Percentiles rank a stretch among this genome's conserved stretches.
These are phyloP conservation scores for Strigamia crassipes DNA, from an alignment of 2,888 invertebrate species.

Conservation along the genomic window DNA sequence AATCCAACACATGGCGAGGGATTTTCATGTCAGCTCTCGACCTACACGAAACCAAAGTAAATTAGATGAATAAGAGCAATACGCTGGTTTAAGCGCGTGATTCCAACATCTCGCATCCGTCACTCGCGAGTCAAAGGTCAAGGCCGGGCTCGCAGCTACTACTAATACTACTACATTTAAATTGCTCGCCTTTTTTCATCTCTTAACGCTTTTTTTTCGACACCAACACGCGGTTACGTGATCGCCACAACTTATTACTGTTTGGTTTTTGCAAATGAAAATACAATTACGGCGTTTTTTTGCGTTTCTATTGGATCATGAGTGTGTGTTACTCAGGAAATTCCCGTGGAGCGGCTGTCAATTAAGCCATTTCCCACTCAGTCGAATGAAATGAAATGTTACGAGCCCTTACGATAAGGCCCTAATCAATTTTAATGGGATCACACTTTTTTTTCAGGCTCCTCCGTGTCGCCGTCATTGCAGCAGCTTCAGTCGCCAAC, in stretches of 20 bases:
- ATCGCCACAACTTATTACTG: neutral
- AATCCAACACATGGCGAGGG: conserved; percentile 18
- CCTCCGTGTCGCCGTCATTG: neutral
- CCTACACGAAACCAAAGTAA: neutral
- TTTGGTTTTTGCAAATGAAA: neutral
- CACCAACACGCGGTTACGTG: neutral
- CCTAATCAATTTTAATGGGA: conserved; percentile 9
- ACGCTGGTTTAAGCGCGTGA: conserved; percentile 6
- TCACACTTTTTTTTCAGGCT: neutral
- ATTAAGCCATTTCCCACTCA: conserved; percentile 34
- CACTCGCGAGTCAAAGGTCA: conserved; percentile 17
- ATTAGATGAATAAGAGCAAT: neutral
- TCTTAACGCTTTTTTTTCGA: neutral
- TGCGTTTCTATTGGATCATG: conserved; percentile 2
- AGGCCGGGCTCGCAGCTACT: neutral
- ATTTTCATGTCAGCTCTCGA: neutral
- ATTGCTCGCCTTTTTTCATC: neutral
- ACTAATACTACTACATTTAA: neutral
- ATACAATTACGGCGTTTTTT: neutral
- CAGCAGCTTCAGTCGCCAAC: conserved; percentile 4
- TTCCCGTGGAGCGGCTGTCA: conserved; percentile 29
- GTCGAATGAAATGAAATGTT: neutral
- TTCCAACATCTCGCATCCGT: conserved; percentile 6
- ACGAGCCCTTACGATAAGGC: neutral
- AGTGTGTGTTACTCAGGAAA: conserved; percentile 25